Base-by-base conservation (phyloP, 2,797 vertebrate species). In the Syngnathus acus region DNA sequence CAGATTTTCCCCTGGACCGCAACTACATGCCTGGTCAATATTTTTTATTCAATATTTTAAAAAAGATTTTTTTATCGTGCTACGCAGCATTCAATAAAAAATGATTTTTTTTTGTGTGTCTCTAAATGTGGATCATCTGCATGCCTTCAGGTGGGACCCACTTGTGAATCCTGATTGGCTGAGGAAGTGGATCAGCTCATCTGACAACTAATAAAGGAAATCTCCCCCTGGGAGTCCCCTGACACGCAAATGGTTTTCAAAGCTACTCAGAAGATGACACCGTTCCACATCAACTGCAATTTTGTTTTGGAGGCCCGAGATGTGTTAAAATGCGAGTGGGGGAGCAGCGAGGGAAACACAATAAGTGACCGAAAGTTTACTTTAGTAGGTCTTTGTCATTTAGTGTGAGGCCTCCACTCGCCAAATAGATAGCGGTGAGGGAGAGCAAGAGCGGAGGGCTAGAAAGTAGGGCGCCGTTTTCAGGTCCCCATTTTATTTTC, bases 401-500 rank as follows among this genome's bases (percentile, higher is more conserved):
- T 26, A 32, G 45, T 9, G 19, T 4, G 40, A 6, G 63, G 48
- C 48, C 11, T 63, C 61, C 40, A 26, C 61, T 54, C 63, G 11
- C 26, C 32, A n/a, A 65, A 62, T 16, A 7, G 60, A 62, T 38
- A 62, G 21, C n/a, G 38, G 64, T 53, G 85, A 86, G 86, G 77
- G 84, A 85, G 85, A 83, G 84, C 65, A 80, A 71, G 78, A 81
- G 82, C 78, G 67, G 75, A 85, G 81, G 82, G 78, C 74, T 73
- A 84, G 86, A 87, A 92, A 85, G 78, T 92, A 91, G 92, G 90
- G 85, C 91, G 88, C 86, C 83, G 83, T 88, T 90, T 89, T 90
- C 89, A 91, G 90, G 80, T 86, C 90, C 82, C 84, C 32, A 73
- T 74, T 32, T 60, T 26, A 47, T 53, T 38, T 39, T 38, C 85